Conservation (phyloP, 2,797 vertebrate species). For the Huso huso region DNA sequence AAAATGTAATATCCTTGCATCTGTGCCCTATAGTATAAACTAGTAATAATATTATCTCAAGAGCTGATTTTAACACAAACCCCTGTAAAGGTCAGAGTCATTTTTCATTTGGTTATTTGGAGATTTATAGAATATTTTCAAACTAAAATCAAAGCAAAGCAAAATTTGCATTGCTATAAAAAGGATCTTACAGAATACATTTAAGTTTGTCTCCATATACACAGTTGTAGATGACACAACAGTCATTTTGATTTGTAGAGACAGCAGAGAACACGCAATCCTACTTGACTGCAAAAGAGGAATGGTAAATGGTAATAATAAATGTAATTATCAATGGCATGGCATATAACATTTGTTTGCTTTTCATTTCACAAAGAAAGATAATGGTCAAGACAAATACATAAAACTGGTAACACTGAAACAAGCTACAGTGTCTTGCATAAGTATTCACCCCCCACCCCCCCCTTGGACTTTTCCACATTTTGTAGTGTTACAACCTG, state of each 20-base stretch:
- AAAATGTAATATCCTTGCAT: conserved; percentile 14
- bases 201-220: not conserved
- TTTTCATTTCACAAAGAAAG: too few relatives aligned
- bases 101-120: conserved; percentile 8
- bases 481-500: too few relatives aligned
- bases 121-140: conserved; percentile 9
- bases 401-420: too few relatives aligned
- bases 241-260: conserved; percentile 2
- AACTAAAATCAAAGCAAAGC: not conserved
- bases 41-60: conserved; percentile 15
- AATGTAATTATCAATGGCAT: too few relatives aligned
- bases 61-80: conserved; percentile 10
- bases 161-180: conserved; percentile 16
- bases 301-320: too few relatives aligned
- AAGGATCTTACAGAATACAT: conserved; percentile 6
- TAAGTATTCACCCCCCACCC: too few relatives aligned
- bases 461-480: too few relatives aligned
- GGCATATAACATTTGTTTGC: too few relatives aligned
- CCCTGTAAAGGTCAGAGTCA: conserved; percentile 12
- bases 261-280: not conserved
- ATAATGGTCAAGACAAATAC: too few relatives aligned
- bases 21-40: conserved; percentile 9
- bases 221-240: not conserved
- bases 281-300: too few relatives aligned
- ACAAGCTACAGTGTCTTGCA: too few relatives aligned